Conservation (phyloP, 2,113 vertebrate species). For the Sturnus vulgaris region DNA sequence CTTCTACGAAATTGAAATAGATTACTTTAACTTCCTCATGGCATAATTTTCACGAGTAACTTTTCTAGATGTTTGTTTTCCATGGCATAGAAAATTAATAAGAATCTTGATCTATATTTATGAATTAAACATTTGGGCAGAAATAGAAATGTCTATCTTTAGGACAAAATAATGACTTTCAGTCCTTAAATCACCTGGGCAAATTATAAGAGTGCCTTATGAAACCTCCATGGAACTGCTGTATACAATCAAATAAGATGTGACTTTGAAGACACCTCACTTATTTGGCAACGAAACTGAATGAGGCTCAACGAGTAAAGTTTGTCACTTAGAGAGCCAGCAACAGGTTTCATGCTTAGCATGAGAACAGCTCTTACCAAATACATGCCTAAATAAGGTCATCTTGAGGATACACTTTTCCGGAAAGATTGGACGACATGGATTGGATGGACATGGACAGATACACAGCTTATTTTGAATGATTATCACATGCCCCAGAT, state of each 20-base stretch:
- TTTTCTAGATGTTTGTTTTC: not conserved
- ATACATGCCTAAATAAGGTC: not conserved
- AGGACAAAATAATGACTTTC: not conserved
- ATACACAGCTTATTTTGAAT: not conserved
- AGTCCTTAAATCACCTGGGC: not conserved
- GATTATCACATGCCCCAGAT: not conserved
- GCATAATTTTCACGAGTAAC: not conserved
- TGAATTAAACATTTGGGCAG: not conserved
- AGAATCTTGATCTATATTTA: not conserved
- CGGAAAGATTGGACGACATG: not conserved
- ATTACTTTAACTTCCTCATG: not conserved
- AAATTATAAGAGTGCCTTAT: not conserved
- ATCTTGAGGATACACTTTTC: not conserved
- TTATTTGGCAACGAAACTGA: not conserved
- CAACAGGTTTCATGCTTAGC: not conserved
- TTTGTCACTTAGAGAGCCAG: not conserved
- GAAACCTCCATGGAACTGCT: not conserved
- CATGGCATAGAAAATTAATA: not conserved
- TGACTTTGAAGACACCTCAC: not conserved
- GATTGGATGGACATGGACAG: not conserved
- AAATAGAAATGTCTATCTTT: not conserved
- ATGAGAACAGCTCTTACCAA: not conserved
- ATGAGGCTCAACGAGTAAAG: not conserved
- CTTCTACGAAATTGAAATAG: not conserved
- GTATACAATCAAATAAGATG: not conserved